Conservation (phyloP, 2,797 vertebrate genomes). For the Syndactyla subalaris region DNA sequence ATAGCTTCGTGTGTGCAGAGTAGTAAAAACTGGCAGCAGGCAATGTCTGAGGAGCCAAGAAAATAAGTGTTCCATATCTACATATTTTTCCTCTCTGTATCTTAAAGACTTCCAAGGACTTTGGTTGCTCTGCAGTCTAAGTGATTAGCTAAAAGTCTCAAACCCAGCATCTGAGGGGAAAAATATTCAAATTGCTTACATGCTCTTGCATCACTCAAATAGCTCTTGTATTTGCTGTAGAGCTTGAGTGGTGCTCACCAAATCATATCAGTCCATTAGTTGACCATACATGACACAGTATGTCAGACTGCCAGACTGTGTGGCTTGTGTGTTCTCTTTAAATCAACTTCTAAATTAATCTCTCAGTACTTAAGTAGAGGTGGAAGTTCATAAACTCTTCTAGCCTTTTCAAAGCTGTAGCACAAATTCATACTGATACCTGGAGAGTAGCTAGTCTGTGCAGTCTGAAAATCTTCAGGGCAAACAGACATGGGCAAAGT, state of each 20-base stretch:
- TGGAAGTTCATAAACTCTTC: neutral
- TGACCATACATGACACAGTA: neutral
- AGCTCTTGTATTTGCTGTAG: neutral
- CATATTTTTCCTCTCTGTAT: conserved; percentile 9
- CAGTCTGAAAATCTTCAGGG: neutral
- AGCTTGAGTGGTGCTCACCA: neutral
- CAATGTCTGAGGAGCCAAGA: neutral
- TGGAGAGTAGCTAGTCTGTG: neutral
- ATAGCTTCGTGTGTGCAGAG: neutral
- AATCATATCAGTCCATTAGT: neutral
- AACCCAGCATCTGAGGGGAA: neutral
- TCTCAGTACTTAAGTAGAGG: neutral
- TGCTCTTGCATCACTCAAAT: neutral
- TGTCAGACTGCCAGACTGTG: neutral
- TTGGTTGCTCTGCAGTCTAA: neutral
- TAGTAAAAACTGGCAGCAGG: conserved; percentile 28
- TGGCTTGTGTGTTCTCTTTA: neutral
- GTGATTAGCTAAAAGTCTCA: neutral
- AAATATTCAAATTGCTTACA: neutral
- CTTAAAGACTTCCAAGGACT: conserved; percentile 19
- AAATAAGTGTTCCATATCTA: neutral
- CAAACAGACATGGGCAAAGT: neutral
- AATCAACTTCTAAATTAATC: neutral
- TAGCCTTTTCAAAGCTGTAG: neutral
- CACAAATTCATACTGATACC: neutral